Evolutionary conservation across 2,113 vertebrate species (phyloP).

Genomic region (Egretta garzetta): DNA sequence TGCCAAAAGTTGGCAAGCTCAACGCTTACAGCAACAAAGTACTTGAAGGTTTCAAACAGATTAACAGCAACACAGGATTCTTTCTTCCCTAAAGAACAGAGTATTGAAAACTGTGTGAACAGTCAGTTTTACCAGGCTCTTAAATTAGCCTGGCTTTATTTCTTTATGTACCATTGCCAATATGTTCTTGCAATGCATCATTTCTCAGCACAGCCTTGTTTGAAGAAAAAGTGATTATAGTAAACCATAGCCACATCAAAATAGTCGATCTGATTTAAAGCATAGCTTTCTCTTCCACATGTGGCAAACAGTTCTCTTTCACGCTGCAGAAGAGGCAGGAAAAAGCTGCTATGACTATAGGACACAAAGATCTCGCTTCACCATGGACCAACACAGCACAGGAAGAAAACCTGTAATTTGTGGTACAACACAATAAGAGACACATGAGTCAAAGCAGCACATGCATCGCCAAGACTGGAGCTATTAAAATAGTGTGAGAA

Average conservation of each 20-base stretch:
- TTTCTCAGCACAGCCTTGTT: background rate
- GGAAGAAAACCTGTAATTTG: background rate
- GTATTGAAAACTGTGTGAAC: background rate
- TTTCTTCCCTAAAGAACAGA: background rate
- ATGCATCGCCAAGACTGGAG: background rate
- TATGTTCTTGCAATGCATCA: background rate
- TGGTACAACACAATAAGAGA: background rate
- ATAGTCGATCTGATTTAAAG: background rate
- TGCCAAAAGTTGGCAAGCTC: slow-evolving; percentile 25
- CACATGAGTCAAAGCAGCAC: background rate
- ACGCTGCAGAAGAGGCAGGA: background rate
- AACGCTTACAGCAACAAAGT: background rate
- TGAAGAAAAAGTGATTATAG: background rate
- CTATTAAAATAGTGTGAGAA: background rate
- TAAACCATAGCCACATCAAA: background rate
- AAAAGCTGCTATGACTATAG: background rate
- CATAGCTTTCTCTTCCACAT: background rate
- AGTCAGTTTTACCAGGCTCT: slow-evolving; percentile 1
- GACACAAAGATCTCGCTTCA: background rate
- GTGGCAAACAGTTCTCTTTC: background rate
- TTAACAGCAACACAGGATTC: background rate
- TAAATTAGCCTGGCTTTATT: background rate
- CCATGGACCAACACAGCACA: accelerated
- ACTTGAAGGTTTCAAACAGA: slow-evolving; percentile 24
- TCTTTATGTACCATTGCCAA: background rate